Evolutionary conservation across 2,888 invertebrate genomes (phyloP), one percentile per base, ranked within the genome.

Genomic region (Argyresthia goedartella): DNA sequence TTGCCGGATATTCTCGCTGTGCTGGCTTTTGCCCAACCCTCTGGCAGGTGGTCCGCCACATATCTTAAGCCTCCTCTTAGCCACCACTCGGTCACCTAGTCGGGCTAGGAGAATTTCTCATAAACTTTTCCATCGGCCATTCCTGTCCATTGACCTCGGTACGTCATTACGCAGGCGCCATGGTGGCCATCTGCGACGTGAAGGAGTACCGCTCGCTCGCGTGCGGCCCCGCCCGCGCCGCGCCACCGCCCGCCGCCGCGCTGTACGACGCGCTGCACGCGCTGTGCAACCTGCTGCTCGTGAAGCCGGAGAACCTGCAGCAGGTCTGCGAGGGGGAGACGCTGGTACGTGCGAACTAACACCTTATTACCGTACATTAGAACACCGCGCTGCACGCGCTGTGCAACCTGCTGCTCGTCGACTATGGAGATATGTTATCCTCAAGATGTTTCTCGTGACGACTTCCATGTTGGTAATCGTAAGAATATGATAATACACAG

Each of bases 181-280:
- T 99, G 95, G 93, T 97, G 73, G 96, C 96, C 1, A 97, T 99
- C 62, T 98, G 98, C 81, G 99, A 99, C 88, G 95, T 99, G 61
- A 98, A 98, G 67, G 98, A 98, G 78, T 99, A 99, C 77, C 89
- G 98, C 15, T 94, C 95, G 61, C 95, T 95, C 69, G 93, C 92
- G n/a, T 93, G 94, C 69, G 85, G 86, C 2, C 76, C 71, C 0
- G 55, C 61, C 0, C 64, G 72, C 14, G 67, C 82, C 0, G 91
- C 92, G 49, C 92, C 96, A 8, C 88, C 93, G 2, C 81, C 96
- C 50, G 93, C 98, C 42, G 92, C 91, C 46, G 92, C 93, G 54
- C 87, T 98, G n/a, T 99, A 99, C 82, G 97, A 98, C 84, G 95
- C 96, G 16, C 88, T 99, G 45, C 97, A 98, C 77, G 96, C 97